Evolutionary conservation across 92 coral and sea anemone species (phyloP), one percentile per base, ranked within the genome.

Genomic region (Phenganax subtilis): DNA sequence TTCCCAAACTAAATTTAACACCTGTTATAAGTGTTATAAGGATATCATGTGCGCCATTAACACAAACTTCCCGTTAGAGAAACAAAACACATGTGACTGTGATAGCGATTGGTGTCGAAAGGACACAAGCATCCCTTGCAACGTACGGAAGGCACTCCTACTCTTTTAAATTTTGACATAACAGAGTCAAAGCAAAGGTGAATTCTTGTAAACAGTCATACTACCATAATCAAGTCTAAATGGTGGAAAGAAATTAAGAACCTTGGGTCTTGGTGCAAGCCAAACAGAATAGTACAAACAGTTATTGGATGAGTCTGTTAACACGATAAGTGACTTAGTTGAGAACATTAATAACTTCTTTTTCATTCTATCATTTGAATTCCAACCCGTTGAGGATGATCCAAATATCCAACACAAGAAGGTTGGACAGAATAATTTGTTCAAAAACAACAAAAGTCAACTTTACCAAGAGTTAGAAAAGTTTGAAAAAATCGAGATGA

Each of bases 71-170:
- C 87, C 92, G 16, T 54, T 77, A 65, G 81, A 68, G 31, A 30
- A 65, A 59, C 82, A 66, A 51, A 80, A 71, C 51, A 84, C 74
- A 57, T 71, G 62, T 77, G 54, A 27, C 20, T 73, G 17, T 14
- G 77, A 73, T 51, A 85, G 78, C n/a, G 57, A 28, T 75, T 77
- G 31, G 79, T 85, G 54, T 80, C 80, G 70, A 80, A 85, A 62
- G 75, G 85, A 31, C 85, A 85, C 55, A 62, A 77, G 25, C 25
- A 85, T 85, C 63, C 54, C 54, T 85, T 74, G 81, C 72, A 27
- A 80, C 66, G 61, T 85, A 80, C 56, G 85, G 80, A 57, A 85
- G 80, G 79, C 59, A 85, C 28, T 85, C 85, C 16, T 79, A 71
- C 0, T 76, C 64, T 66, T 85, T 80, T 54, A 71, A 71, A 57